phyloP scores from a whole-genome alignment of 1,140 invertebrate genomes.

The Xylocopa sonorina region DNA sequence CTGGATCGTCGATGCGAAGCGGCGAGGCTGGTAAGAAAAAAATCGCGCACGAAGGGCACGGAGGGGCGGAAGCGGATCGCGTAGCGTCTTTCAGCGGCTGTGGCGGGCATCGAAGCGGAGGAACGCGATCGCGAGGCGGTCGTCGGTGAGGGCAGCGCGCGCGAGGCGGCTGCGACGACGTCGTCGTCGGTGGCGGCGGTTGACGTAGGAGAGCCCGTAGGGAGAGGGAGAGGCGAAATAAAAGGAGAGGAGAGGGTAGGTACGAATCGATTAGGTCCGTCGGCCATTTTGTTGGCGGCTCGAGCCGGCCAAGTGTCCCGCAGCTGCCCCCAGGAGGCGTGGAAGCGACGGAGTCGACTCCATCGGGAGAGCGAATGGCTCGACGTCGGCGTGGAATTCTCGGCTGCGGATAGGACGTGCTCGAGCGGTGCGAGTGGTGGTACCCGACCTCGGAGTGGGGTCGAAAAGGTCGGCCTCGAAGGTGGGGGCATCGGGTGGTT shows the following conservation, averaged over 20 bases:
- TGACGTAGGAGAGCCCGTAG: slow-evolving; percentile 9
- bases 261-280: slow-evolving; percentile 75
- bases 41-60: too few relatives aligned
- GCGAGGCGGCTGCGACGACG: slow-evolving; percentile 8
- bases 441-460: slow-evolving; percentile 2
- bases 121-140: slow-evolving; percentile 28
- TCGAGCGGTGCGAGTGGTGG: slow-evolving; percentile 3
- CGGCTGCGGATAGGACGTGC: slow-evolving; percentile 55
- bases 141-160: too few relatives aligned
- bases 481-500: slow-evolving; percentile 48
- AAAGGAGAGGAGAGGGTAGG: slow-evolving; percentile 50
- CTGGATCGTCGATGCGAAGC: too few relatives aligned
- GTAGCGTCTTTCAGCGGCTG: slow-evolving; percentile 9
- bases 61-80: too few relatives aligned
- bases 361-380: slow-evolving; percentile 56
- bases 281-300: slow-evolving; percentile 78
- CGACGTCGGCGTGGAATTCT: slow-evolving; percentile 52
- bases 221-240: slow-evolving; percentile 2
- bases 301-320: slow-evolving; percentile 47
- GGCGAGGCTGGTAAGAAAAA: too few relatives aligned
- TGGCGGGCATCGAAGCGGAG: neutral
- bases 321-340: slow-evolving; percentile 65
- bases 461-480: slow-evolving; percentile 23
- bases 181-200: neutral
- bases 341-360: slow-evolving; percentile 67